phyloP scores from a whole-genome alignment of 2,113 vertebrate genomes.

The Charina bottae region DNA sequence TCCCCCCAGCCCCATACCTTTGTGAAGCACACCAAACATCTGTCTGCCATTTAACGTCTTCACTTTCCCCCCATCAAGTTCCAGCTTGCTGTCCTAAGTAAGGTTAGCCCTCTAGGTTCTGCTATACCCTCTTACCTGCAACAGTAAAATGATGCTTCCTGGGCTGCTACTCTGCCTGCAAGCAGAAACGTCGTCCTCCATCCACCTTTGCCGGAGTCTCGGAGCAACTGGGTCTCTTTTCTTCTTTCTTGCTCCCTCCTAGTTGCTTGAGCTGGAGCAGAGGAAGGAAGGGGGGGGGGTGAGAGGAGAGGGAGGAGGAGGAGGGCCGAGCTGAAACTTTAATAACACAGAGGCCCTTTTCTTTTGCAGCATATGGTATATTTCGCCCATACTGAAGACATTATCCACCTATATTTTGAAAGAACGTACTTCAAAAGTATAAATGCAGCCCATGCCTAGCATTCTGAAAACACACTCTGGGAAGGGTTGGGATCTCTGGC shows the following conservation, averaged over 20 bases:
- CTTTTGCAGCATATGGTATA: slow-evolving; percentile 83
- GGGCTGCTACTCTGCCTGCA: not conserved
- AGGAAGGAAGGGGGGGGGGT: slow-evolving; percentile 73
- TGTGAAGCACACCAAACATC: not conserved
- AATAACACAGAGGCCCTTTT: slow-evolving; percentile 86
- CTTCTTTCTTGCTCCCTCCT: slow-evolving; percentile 35
- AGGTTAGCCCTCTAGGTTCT: fast-evolving
- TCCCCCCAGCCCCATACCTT: slow-evolving; percentile 20
- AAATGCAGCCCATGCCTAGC: slow-evolving; percentile 61
- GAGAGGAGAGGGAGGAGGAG: slow-evolving; percentile 69
- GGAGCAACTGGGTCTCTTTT: slow-evolving; percentile 17
- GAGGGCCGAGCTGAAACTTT: slow-evolving; percentile 80
- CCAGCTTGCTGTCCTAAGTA: not conserved
- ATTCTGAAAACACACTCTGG: slow-evolving; percentile 52
- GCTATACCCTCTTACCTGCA: not conserved
- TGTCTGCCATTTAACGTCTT: not conserved
- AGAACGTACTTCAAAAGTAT: slow-evolving; percentile 63
- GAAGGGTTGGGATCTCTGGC: slow-evolving; percentile 52
- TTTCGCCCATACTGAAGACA: slow-evolving; percentile 86
- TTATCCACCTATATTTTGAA: slow-evolving; percentile 81
- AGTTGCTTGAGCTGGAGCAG: slow-evolving; percentile 64
- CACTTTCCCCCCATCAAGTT: not conserved
- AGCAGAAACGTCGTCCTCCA: not conserved
- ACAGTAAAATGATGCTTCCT: not conserved
- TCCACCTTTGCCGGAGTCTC: slow-evolving; percentile 35